Evolutionary conservation across 2,113 vertebrate genomes (phyloP).

Genomic region (Lucifuga dentata): DNA sequence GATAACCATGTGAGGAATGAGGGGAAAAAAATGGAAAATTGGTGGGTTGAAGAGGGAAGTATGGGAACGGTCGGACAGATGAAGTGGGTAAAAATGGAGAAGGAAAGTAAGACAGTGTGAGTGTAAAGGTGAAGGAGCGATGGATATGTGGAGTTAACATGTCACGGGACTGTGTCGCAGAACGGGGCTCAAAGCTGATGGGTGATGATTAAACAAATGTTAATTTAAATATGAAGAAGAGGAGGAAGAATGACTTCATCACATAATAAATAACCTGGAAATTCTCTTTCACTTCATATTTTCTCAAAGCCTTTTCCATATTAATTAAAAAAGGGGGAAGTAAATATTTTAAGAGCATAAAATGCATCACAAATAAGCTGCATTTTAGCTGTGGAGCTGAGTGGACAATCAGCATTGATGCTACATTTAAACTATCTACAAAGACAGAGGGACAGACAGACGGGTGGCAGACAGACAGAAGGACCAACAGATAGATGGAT

Average conservation of each 20-base stretch:
- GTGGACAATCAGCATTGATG: too few relatives aligned
- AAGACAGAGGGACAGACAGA: too few relatives aligned
- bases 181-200: constrained; percentile 5
- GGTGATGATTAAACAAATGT: constrained; percentile 4
- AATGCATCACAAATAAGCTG: too few relatives aligned
- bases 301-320: too few relatives aligned
- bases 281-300: constrained; percentile 11
- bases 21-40: neutral
- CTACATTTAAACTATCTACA: too few relatives aligned
- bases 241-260: constrained; percentile 16
- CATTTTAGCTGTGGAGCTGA: too few relatives aligned
- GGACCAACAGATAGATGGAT: too few relatives aligned
- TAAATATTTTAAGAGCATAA: neutral
- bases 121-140: neutral
- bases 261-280: constrained; percentile 35
- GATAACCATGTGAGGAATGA: neutral
- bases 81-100: neutral
- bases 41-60: neutral
- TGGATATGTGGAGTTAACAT: neutral
- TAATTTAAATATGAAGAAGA: too few relatives aligned
- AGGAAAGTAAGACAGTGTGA: neutral
- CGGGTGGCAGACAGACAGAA: too few relatives aligned
- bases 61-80: too few relatives aligned
- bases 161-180: constrained; percentile 12
- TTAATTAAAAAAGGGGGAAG: neutral